Percentiles rank a stretch among this genome's conserved stretches.
These are phyloP conservation scores for Dasypus novemcinctus DNA, from an alignment of 2,113 vertebrate species.

Conservation along the genomic window DNA sequence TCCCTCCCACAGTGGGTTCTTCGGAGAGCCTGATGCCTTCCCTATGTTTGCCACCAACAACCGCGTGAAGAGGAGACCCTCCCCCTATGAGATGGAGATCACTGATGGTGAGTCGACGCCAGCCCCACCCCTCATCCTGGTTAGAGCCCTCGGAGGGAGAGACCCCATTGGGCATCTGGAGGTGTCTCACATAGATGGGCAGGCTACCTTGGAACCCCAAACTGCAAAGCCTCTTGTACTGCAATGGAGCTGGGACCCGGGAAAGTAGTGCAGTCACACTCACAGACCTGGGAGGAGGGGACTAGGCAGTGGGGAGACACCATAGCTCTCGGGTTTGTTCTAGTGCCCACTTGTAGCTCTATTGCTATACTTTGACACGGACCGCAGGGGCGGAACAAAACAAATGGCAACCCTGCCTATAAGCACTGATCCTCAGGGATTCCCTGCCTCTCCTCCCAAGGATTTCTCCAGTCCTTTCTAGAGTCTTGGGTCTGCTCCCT, in stretches of 20 bases:
- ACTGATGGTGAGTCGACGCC: conserved; percentile 87
- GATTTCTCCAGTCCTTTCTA: not conserved
- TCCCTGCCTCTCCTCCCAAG: not conserved
- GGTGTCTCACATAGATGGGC: too few species aligned
- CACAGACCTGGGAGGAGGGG: not conserved
- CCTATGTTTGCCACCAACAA: conserved; percentile 92
- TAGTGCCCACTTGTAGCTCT: not conserved
- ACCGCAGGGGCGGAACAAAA: not conserved
- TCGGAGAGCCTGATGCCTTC: conserved; percentile 93
- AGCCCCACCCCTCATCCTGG: not conserved
- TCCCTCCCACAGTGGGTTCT: conserved; percentile 85
- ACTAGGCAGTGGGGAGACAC: not conserved
- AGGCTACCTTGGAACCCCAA: not conserved
- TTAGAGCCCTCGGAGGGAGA: not conserved
- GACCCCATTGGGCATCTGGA: not conserved
- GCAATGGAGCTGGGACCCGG: not conserved
- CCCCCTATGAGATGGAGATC: conserved; percentile 96
- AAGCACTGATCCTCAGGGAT: not conserved
- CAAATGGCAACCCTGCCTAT: not conserved
- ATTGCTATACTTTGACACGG: not conserved
- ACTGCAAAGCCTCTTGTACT: not conserved
- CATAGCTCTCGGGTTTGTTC: not conserved
- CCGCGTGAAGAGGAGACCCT: conserved; percentile 90
- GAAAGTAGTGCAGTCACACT: not conserved
- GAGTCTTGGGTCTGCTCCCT: not conserved